Evolutionary conservation across 2,113 vertebrate species (phyloP), one percentile per base, ranked within the genome.

Genomic region (Leptobrachium ailaonicum): DNA sequence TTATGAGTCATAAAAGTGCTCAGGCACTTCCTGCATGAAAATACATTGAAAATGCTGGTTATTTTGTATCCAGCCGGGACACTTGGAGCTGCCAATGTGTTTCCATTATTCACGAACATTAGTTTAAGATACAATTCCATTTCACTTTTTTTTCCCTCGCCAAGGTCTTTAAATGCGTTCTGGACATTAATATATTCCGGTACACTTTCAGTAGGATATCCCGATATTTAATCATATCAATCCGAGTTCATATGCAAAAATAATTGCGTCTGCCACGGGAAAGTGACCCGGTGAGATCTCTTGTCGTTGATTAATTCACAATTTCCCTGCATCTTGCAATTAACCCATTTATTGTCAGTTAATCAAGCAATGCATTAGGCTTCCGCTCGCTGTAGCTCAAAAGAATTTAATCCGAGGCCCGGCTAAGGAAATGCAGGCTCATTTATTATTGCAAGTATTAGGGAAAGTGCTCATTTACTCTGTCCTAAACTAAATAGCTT

Each of bases 381-480:
- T 5, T 54, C 50, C 6, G 1, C 6, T n/a, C 13, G 11, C 62
- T 6, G 5, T 71, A 66, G 45, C 54, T 71, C 76, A 1, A 58
- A 8, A 74, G 40, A 64, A 41, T 74, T 73, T 73, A n/a, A 69
- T 68, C 42, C 6, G 20, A 68, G 41, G n/a, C 20, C 69, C 69
- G 64, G 50, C 54, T 75, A 69, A 68, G 79, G 50, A 62, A 75
- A 68, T 60, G 64, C 80, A 68, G 83, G 77, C 84, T 83, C 80
- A 66, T 83, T 80, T 44, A 69, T 80, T 68, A 77, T 53, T 67
- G 67, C 62, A 64, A n/a, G 77, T 75, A 58, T 72, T 80, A 77
- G 40, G 77, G 73, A 69, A 76, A 12, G 9, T 14, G 8, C 62
- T 74, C 82, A 76, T 83, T 80, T 76, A 78, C 67, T 80, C 70